Evolutionary conservation across 64 coral and sea anemone genomes (phyloP).

Genomic region (Stichodactyla helianthus): DNA sequence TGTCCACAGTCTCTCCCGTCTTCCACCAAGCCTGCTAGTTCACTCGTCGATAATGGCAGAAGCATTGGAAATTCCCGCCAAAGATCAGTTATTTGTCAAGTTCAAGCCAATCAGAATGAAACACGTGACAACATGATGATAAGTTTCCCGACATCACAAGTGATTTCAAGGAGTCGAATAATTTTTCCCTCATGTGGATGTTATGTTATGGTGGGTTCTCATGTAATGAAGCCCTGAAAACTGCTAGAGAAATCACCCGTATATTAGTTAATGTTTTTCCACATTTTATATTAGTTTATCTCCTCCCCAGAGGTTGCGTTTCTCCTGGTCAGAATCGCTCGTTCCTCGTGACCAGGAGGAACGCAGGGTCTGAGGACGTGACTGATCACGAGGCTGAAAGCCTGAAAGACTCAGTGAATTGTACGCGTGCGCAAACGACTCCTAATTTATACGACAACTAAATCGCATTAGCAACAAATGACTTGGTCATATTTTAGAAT

Average conservation of each 20-base stretch:
- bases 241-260: neutral
- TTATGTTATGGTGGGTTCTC: neutral
- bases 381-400: too few species aligned
- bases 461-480: too few species aligned
- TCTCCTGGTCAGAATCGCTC: too few species aligned
- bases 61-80: neutral
- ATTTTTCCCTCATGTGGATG: conserved; percentile 4
- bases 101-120: neutral
- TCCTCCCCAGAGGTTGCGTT: too few species aligned
- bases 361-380: too few species aligned
- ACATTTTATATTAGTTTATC: too few species aligned
- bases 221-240: neutral
- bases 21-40: neutral
- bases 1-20: neutral
- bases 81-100: neutral
- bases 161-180: neutral
- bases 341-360: too few species aligned
- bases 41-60: neutral
- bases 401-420: too few species aligned
- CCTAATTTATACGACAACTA: too few species aligned
- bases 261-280: too few species aligned
- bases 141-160: neutral
- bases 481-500: too few species aligned
- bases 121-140: neutral
- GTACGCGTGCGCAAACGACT: too few species aligned